Conservation (phyloP, 2,113 vertebrate genomes). For the Telmatochromis bifrenatus region DNA sequence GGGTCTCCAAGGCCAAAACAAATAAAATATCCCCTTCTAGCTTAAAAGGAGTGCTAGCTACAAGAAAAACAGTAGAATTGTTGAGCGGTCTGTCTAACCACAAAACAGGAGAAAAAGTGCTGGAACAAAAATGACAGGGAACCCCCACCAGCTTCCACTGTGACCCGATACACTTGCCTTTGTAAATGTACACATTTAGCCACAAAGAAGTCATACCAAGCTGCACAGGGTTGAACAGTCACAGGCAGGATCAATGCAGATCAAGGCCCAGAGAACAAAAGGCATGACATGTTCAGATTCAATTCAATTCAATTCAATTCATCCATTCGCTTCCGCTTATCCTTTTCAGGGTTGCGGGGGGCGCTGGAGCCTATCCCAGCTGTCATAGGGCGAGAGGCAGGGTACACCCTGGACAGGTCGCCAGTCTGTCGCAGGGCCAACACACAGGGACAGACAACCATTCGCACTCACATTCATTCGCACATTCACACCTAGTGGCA, state of each 20-base stretch:
- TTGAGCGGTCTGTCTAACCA: background rate
- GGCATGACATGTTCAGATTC: background rate
- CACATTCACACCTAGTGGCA: too few relatives aligned
- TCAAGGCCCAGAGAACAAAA: background rate
- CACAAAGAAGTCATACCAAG: background rate
- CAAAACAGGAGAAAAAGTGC: background rate
- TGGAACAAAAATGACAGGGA: background rate
- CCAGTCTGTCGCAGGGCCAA: too few relatives aligned
- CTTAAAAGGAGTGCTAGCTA: background rate
- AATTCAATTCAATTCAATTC: too few relatives aligned
- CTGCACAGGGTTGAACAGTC: fast-evolving
- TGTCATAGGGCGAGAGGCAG: too few relatives aligned
- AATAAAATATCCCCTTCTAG: background rate
- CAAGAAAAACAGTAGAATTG: background rate
- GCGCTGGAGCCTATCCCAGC: too few relatives aligned
- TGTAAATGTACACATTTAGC: background rate
- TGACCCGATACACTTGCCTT: background rate
- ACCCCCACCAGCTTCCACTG: background rate
- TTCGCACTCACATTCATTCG: too few relatives aligned
- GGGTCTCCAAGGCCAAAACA: background rate
- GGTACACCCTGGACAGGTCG: too few relatives aligned
- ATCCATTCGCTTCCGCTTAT: too few relatives aligned
- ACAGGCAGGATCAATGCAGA: background rate
- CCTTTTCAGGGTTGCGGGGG: too few relatives aligned
- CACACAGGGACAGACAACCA: too few relatives aligned